Conservation (phyloP, 2,797 vertebrate genomes). For the Lepilemur septentrionalis region DNA sequence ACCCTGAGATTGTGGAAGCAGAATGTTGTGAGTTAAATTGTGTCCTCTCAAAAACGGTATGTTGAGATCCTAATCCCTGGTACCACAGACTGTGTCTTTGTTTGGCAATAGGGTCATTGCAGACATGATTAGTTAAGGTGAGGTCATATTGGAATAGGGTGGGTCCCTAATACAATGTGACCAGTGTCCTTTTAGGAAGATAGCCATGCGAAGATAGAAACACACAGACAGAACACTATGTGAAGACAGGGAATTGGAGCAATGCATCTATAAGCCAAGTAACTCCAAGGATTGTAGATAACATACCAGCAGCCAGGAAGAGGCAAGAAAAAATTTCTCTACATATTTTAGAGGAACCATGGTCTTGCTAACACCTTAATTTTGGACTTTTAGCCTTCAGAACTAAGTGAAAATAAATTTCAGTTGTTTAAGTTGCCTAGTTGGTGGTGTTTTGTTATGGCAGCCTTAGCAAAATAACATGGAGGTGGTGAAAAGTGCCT, state of each 20-base stretch:
- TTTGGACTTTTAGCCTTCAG: neutral
- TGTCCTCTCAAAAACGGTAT: neutral
- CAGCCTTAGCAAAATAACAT: neutral
- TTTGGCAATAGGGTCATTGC: neutral
- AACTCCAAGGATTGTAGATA: neutral
- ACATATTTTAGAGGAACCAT: neutral
- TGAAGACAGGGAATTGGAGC: neutral
- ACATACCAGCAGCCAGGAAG: neutral
- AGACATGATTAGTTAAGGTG: neutral
- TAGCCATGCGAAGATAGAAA: neutral
- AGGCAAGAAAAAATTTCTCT: neutral
- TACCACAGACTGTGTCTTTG: neutral
- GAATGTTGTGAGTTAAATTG: neutral
- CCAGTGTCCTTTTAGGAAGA: neutral
- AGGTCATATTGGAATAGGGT: neutral
- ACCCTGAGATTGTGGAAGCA: neutral
- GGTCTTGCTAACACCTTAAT: neutral
- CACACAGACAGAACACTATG: neutral
- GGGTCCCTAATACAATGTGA: neutral
- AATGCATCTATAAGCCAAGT: neutral
- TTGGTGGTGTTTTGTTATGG: neutral
- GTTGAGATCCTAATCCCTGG: neutral
- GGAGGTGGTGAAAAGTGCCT: neutral
- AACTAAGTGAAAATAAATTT: neutral
- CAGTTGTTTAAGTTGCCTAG: neutral